Base-by-base conservation (phyloP, 2,797 vertebrate genomes). In the Sebastes aleutianus region DNA sequence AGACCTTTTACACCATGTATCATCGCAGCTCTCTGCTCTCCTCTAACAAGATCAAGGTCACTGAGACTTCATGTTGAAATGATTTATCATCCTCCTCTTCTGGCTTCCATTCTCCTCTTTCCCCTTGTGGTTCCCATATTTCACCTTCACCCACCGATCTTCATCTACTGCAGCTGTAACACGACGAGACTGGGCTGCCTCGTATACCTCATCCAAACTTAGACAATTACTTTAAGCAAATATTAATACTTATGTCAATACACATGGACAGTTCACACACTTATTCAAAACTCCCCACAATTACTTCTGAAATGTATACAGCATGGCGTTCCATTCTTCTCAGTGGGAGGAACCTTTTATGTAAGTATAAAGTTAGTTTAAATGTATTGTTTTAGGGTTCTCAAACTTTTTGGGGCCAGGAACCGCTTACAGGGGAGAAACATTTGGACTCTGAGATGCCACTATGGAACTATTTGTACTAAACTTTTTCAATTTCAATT, bases 1-100 rank as follows among this genome's bases (percentile, higher is more conserved):
- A 72, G 78, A 61, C 70, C 57, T 1, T 68, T 58, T 16, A 63
- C 74, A 59, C 64, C 36, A 54, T 76, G 56, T 9, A 82, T 79
- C 66, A 70, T 74, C 16, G 29, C 22, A 75, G 39, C 31, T 77
- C 10, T 82, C 43, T 71, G 57, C 64, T 80, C 13, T 71, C 47
- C 77, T 78, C 71, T 70, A 57, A 43, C 31, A 11, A 59, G 63
- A 79, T 78, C 76, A 80, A 82, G 75, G 82, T 87, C 70, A 88
- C 54, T 18, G 43, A 67, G 61, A 75, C 79, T 11, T 74, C 5
- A 36, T 39, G 53, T 56, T 54, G 64, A 74, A 76, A 73, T 74
- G 70, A 89, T 87, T 87, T 8, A 85, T 82, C n/a, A 47, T 69
- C 6, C n/a, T 77, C 22, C 32, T 64, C 36, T 29, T 65, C 71